Conservation (phyloP, 2,797 vertebrate genomes). For the Pampus argenteus region DNA sequence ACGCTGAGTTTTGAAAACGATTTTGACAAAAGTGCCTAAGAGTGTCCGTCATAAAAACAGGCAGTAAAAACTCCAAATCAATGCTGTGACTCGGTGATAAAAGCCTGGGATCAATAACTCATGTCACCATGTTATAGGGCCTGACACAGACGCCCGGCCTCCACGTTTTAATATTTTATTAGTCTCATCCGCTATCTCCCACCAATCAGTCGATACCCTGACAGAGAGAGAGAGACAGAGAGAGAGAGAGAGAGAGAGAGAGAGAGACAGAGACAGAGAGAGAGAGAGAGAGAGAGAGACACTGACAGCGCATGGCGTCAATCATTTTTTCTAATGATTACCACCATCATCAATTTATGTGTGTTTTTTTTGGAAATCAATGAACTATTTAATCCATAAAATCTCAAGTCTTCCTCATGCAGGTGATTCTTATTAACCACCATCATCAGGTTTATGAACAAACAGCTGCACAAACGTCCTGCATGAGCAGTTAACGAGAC, state of each 20-base stretch:
- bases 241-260: too few species aligned
- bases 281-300: conserved; percentile 42
- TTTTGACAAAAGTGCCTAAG: conserved; percentile 43
- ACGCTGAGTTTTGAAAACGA: conserved; percentile 20
- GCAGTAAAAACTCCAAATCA: conserved; percentile 57
- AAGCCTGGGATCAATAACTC: conserved; percentile 68
- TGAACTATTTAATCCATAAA: too few species aligned
- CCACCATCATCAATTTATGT: too few species aligned
- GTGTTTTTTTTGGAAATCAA: too few species aligned
- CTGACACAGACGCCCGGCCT: conserved; percentile 54
- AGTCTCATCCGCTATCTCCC: conserved; percentile 71
- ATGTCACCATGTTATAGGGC: conserved; percentile 60
- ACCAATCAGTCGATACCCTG: conserved; percentile 70
- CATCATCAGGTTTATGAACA: background rate
- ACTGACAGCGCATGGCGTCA: conserved; percentile 43
- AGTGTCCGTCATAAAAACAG: conserved; percentile 52
- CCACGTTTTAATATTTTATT: conserved; percentile 78
- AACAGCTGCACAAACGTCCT: background rate
- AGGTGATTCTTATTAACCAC: background rate
- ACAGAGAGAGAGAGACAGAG: too few species aligned
- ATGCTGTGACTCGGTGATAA: conserved; percentile 64
- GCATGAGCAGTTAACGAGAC: background rate
- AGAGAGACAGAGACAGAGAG: conserved; percentile 49
- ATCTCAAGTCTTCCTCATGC: background rate
- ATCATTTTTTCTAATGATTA: conserved; percentile 58